phyloP scores from a whole-genome alignment of 1,140 invertebrate species.

The Pogonomyrmex californicus region DNA sequence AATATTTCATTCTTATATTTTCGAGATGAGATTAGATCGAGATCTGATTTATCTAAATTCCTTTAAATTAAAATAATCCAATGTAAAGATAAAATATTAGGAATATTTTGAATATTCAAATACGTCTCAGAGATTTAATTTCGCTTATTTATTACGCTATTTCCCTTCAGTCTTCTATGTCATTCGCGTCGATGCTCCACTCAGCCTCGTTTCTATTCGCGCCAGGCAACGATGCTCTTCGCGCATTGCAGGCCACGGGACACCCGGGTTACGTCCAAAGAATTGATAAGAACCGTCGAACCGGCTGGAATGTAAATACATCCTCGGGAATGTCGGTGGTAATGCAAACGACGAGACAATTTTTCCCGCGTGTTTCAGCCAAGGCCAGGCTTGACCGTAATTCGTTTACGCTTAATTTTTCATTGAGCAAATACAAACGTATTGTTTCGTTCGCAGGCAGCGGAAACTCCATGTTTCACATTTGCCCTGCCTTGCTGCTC shows the following conservation, averaged over 20 bases:
- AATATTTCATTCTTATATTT: constrained; percentile 4
- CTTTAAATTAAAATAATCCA: not conserved
- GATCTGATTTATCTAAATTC: not conserved
- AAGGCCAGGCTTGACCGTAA: constrained; percentile 39
- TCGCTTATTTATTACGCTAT: not conserved
- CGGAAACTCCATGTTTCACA: constrained; percentile 52
- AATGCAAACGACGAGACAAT: constrained; percentile 65
- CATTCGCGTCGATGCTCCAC: not conserved
- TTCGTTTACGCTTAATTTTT: constrained; percentile 74
- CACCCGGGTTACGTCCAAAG: not conserved
- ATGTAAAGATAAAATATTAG: not conserved
- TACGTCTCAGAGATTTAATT: constrained; percentile 6
- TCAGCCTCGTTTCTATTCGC: not conserved
- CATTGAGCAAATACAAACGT: constrained; percentile 59
- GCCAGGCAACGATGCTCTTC: not conserved
- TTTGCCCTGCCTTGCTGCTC: constrained; percentile 14
- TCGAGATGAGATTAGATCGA: not conserved
- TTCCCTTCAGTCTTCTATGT: not conserved
- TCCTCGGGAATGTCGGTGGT: constrained; percentile 12
- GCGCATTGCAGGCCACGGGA: not conserved
- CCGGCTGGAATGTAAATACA: not conserved
- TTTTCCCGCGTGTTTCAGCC: constrained; percentile 18
- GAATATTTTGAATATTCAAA: not conserved
- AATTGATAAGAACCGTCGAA: constrained; percentile 12
- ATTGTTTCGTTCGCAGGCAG: constrained; percentile 61